Evolutionary conservation across 2,797 vertebrate genomes (phyloP), one percentile per base, ranked within the genome.

Genomic region (Muscicapa striata): DNA sequence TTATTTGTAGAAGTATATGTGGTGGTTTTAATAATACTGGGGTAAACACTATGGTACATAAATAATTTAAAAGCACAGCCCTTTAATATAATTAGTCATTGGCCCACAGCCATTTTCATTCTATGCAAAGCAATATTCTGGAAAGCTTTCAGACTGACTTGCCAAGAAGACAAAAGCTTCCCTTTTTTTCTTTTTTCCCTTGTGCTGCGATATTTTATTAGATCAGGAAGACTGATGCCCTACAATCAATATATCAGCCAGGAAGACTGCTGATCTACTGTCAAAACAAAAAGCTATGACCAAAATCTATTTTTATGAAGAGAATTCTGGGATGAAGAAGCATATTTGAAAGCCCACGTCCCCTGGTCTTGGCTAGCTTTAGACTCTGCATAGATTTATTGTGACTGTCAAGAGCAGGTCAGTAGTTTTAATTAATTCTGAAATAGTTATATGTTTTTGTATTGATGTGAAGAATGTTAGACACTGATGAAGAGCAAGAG

Each of bases 231-330:
- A 96, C 80, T 81, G 82, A 95, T 55, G 64, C 62, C 84, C 94
- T 94, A 84, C 87, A 97, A 97, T 97, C 96, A 95, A 97, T 96
- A 77, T 61, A 97, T 97, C 95, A 97, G 90, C 63, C 19, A 64
- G 66, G 74, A 96, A 97, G 95, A 93, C 76, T 95, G 96, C 87
- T 96, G 89, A 95, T 95, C 85, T 80, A 95, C 93, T 90, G 93
- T 96, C 97, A 95, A 96, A 97, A 97, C 90, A 93, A 83, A 94
- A 97, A 93, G 64, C 89, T 91, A 40, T 67, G 93, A 93, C 76
- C 30, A 64, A 89, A 69, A 29, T 62, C 70, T 96, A 46, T 92
- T 94, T 95, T 95, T 95, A 91, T 75, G 67, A 83, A 82, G 78
- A 87, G 40, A 82, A 69, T 92, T 81, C 84, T 87, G 57, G 70